Evolutionary conservation across 2,113 vertebrate species (phyloP).

Genomic region (Hippocampus zosterae): DNA sequence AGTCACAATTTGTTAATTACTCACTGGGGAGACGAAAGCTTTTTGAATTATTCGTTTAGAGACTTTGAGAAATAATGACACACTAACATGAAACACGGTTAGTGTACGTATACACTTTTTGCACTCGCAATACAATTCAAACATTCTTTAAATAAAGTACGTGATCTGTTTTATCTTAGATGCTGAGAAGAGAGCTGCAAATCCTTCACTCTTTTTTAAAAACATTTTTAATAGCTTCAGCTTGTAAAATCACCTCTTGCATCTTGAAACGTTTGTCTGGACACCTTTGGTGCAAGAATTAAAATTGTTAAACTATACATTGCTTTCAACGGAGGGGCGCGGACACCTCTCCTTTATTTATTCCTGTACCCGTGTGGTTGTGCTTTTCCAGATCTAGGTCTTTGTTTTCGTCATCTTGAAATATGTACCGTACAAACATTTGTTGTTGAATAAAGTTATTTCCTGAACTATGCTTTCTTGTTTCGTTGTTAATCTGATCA

Average conservation of each 20-base stretch:
- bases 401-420: conserved; percentile 10
- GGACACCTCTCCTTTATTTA: conserved; percentile 33
- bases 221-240: not conserved
- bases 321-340: conserved; percentile 1
- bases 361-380: conserved; percentile 15
- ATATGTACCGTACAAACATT: conserved; percentile 10
- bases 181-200: not conserved
- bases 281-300: not conserved
- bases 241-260: not conserved
- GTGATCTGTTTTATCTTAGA: not conserved
- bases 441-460: conserved; percentile 27
- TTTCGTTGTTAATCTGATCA: too few relatives aligned
- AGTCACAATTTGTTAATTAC: not conserved
- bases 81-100: not conserved
- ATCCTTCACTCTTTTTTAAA: not conserved
- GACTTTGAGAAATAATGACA: not conserved
- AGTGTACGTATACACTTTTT: not conserved
- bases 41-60: not conserved
- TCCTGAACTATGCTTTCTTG: conserved; percentile 3
- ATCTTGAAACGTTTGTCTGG: not conserved
- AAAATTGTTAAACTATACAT: not conserved
- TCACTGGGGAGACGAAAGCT: not conserved
- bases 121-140: not conserved
- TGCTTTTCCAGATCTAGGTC: not conserved
- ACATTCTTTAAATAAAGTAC: not conserved